Evolutionary conservation across 2,888 invertebrate genomes (phyloP).

Genomic region (Melanchra persicariae): DNA sequence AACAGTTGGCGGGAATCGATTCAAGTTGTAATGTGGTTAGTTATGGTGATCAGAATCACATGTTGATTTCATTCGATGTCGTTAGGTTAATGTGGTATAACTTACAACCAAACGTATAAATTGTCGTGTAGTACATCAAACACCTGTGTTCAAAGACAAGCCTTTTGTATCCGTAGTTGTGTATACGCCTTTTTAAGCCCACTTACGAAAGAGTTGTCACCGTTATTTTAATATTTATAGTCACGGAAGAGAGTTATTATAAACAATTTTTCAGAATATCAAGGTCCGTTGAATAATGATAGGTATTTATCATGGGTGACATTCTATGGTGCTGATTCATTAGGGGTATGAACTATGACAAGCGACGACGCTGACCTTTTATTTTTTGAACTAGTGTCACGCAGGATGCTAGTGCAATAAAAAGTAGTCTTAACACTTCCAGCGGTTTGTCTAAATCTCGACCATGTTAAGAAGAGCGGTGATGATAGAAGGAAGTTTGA

Average conservation of each 20-base stretch:
- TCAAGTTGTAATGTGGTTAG: constrained; percentile 87
- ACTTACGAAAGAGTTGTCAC: constrained; percentile 54
- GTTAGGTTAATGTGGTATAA: constrained; percentile 71
- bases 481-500: constrained; percentile 43
- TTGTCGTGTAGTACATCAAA: constrained; percentile 52
- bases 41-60: constrained; percentile 89
- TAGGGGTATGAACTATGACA: constrained; percentile 69
- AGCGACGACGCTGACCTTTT: constrained; percentile 51
- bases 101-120: constrained; percentile 52
- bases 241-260: constrained; percentile 52
- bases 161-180: constrained; percentile 31
- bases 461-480: constrained; percentile 72
- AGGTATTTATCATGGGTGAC: constrained; percentile 54
- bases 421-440: constrained; percentile 84
- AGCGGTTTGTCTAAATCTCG: constrained; percentile 73
- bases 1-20: constrained; percentile 88
- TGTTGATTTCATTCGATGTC: constrained; percentile 80
- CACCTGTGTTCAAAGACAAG: constrained; percentile 50
- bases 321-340: constrained; percentile 73
- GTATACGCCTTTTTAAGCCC: constrained; percentile 39
- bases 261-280: constrained; percentile 48
- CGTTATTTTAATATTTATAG: constrained; percentile 56
- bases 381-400: constrained; percentile 64
- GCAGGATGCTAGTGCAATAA: constrained; percentile 83
- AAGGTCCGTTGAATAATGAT: constrained; percentile 53